phyloP scores from a whole-genome alignment of 1,140 invertebrate genomes.

The Saccostrea cuccullata region DNA sequence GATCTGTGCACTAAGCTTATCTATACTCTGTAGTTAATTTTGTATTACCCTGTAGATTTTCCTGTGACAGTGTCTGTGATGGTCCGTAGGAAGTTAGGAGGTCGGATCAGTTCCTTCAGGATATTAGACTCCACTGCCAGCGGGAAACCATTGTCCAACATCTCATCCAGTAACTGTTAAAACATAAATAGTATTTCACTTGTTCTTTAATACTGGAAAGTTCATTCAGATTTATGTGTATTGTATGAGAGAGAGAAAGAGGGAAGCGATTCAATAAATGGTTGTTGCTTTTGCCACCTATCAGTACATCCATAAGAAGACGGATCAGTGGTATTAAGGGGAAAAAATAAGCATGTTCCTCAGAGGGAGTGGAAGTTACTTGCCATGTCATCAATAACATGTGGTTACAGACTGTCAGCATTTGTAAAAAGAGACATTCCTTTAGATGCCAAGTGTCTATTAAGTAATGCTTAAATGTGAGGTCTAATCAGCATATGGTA shows the following conservation, averaged over 20 bases:
- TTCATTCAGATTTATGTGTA: background rate
- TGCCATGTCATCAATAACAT: no score
- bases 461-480: no score
- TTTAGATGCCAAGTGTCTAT: no score
- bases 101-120: conserved; percentile 98
- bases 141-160: conserved; percentile 99
- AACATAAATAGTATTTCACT: background rate
- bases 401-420: no score
- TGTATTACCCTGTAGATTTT: conserved; percentile 90
- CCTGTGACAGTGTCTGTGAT: conserved; percentile 99
- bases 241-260: background rate
- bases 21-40: background rate
- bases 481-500: no score
- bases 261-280: no score
- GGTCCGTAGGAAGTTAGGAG: conserved; percentile 97
- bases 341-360: no score
- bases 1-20: background rate
- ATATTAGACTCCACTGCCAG: conserved; percentile 99
- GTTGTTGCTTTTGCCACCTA: no score
- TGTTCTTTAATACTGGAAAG: background rate
- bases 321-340: no score
- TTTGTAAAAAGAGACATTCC: no score
- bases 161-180: conserved; percentile 94
- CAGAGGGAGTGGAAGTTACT: no score
- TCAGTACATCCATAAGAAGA: no score